Base-by-base conservation (phyloP, 2,888 invertebrate genomes). In the Philaethria dido region DNA sequence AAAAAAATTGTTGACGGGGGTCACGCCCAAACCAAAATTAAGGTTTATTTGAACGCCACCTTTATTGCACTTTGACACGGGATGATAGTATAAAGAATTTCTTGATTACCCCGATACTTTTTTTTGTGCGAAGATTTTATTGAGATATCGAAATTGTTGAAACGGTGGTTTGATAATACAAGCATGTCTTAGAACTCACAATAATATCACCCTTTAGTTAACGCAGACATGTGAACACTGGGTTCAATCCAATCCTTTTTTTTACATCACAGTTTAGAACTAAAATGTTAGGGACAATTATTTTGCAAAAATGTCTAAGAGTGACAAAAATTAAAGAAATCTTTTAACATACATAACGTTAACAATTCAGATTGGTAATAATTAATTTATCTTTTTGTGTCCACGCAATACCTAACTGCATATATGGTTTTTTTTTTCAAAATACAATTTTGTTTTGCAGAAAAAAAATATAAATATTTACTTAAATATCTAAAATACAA, bases 1-100 rank as follows among this genome's bases (percentile, higher is more conserved):
- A 72, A 68, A 50, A 89, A 89, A 87, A 85, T 74, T 83, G 88
- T 88, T 90, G 91, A 92, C 87, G 87, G 90, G 92, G 92, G 92
- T 92, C 92, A 92, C 88, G 87, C 87, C 89, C 81, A 74, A 83
- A 87, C 88, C 87, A 74, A 91, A 91, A 90, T 92, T 90, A 90
- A 87, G 88, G 87, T 85, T 88, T 90, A 84, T 85, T 86, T 79
- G 80, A 74, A 80, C 78, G 84, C 86, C 87, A 91, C 87, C 89
- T 89, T 88, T 80, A 85, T 84, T 88, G 92, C 89, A 87, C 91
- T 92, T 87, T 92, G 92, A 92, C 92, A 92, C 83, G 86, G 82
- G 83, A 86, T 86, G 83, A 73, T 80, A 82, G 77, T 74, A 73
- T 76, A 82, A 80, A 80, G 83, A 85, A 83, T 77, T 79, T 82